phyloP scores from a whole-genome alignment of 1,140 invertebrate genomes.

The Pararge aegeria region DNA sequence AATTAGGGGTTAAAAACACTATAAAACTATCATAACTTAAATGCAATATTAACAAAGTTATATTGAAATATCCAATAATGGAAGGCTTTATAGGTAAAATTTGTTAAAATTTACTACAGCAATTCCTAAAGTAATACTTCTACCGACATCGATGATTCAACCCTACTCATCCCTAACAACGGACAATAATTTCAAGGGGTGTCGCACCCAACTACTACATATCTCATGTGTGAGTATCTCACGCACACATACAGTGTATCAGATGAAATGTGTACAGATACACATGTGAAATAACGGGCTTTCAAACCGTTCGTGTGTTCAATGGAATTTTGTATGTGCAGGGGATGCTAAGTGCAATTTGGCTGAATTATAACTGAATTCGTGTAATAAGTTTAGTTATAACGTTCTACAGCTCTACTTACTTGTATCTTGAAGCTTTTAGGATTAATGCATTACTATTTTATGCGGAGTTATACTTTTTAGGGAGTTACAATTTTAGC shows the following conservation, averaged over 20 bases:
- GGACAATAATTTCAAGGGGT: conserved; percentile 62
- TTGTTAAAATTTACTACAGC: too few relatives aligned
- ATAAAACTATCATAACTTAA: too few relatives aligned
- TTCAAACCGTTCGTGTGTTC: conserved; percentile 50
- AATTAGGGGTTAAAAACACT: too few relatives aligned
- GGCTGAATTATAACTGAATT: conserved; percentile 14
- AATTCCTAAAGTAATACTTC: background rate
- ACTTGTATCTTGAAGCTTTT: too few relatives aligned
- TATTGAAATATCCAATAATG: too few relatives aligned
- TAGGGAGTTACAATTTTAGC: too few relatives aligned
- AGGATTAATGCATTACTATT: too few relatives aligned
- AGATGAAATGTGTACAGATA: conserved; percentile 37
- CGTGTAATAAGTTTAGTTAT: background rate
- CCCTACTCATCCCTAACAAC: conserved; percentile 28
- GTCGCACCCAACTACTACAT: conserved; percentile 50
- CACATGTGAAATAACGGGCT: conserved; percentile 40
- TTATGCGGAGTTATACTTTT: too few relatives aligned
- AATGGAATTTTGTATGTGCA: conserved; percentile 47
- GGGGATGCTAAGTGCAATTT: conserved; percentile 24
- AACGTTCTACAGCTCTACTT: background rate
- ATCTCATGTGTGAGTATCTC: conserved; percentile 31
- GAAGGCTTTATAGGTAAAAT: too few relatives aligned
- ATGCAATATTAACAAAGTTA: too few relatives aligned
- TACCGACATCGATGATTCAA: conserved; percentile 28
- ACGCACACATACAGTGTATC: conserved; percentile 40